These are phyloP conservation scores for Schizothorax lantsangensis DNA, from an alignment of 2,797 vertebrate species.

Conservation along the genomic window DNA sequence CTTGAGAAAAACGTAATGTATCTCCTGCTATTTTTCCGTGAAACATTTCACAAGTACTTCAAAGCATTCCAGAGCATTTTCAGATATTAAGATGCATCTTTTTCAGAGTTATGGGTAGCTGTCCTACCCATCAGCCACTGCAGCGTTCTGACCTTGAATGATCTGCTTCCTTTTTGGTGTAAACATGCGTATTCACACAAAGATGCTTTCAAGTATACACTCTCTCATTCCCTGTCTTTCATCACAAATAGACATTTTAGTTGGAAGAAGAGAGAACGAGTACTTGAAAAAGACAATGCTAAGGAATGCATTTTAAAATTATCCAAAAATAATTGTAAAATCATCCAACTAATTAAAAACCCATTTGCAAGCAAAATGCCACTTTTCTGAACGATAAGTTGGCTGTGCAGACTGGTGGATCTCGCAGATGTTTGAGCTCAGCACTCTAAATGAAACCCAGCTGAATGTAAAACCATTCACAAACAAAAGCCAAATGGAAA, in stretches of 20 bases:
- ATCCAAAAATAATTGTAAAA: neutral
- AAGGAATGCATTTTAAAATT: neutral
- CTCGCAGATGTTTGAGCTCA: slow-evolving; percentile 17
- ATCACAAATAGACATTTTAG: slow-evolving; percentile 14
- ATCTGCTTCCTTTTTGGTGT: neutral
- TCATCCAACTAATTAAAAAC: neutral
- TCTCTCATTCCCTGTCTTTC: neutral
- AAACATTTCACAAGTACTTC: slow-evolving; percentile 17
- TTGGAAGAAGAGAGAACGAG: neutral
- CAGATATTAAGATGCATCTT: slow-evolving; percentile 21
- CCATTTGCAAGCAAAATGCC: slow-evolving; percentile 2
- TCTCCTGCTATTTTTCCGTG: neutral
- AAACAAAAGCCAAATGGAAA: slow-evolving; percentile 27
- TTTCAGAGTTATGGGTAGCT: slow-evolving; percentile 25
- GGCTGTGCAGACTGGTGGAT: neutral
- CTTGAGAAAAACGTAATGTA: slow-evolving; percentile 32
- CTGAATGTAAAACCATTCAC: slow-evolving; percentile 21
- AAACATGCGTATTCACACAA: slow-evolving; percentile 8
- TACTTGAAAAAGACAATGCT: slow-evolving; percentile 2
- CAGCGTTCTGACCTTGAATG: slow-evolving; percentile 24
- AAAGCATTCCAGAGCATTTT: slow-evolving; percentile 34
- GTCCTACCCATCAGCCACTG: slow-evolving; percentile 22
- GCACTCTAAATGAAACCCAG: slow-evolving; percentile 20
- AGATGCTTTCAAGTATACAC: neutral
- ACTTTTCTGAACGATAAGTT: neutral